These are phyloP conservation scores for Cydia fagiglandana DNA, from an alignment of 1,140 invertebrate genomes.

Conservation along the genomic window DNA sequence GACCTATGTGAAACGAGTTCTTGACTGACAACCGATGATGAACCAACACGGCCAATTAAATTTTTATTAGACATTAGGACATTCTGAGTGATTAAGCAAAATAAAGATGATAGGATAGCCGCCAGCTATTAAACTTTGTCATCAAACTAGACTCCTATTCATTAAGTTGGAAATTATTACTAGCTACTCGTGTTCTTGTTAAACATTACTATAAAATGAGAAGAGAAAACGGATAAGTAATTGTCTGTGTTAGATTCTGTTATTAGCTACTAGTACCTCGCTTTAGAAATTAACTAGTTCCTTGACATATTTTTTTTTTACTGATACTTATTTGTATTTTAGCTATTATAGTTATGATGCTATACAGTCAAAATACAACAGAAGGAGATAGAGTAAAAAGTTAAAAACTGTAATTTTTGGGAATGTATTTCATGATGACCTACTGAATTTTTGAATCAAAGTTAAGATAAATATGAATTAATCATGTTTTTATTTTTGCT, in stretches of 20 bases:
- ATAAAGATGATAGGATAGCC: slow-evolving; percentile 21
- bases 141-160: slow-evolving; percentile 6
- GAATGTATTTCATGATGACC: too few species aligned
- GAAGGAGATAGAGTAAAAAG: too few species aligned
- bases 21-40: slow-evolving; percentile 16
- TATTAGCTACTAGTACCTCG: neutral
- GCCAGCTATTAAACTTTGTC: slow-evolving; percentile 21
- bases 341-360: too few species aligned
- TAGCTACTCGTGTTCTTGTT: slow-evolving; percentile 12
- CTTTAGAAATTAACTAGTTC: neutral
- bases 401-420: too few species aligned
- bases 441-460: too few species aligned
- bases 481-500: too few species aligned
- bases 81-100: slow-evolving; percentile 13
- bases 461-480: too few species aligned
- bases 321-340: too few species aligned
- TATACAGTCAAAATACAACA: too few species aligned
- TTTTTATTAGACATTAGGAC: slow-evolving; percentile 22
- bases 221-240: slow-evolving; percentile 10
- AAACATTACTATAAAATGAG: slow-evolving; percentile 25
- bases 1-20: neutral
- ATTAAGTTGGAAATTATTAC: slow-evolving; percentile 27
- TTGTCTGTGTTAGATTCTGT: neutral
- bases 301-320: neutral
- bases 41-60: slow-evolving; percentile 15